A percentile compares a stretch with the other conserved stretches of the same genome.
These are phyloP conservation scores for Papilio dardanus DNA, from an alignment of 1,140 invertebrate species.

Conservation along the genomic window DNA sequence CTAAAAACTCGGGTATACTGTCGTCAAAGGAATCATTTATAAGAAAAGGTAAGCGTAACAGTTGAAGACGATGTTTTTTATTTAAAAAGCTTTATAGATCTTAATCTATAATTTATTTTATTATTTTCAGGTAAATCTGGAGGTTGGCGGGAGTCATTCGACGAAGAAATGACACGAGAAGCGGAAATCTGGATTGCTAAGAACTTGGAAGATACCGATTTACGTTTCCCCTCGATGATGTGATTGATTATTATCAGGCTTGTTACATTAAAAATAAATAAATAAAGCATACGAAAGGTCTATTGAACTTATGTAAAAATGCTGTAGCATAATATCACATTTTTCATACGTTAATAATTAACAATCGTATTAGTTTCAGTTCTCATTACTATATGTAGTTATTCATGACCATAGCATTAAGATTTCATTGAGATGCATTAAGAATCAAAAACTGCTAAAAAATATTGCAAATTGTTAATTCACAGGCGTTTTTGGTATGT, in stretches of 20 bases:
- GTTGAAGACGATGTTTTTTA: conserved; percentile 70
- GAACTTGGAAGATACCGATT: conserved; percentile 83
- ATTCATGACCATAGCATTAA: too few relatives aligned
- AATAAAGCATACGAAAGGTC: too few relatives aligned
- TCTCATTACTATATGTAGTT: too few relatives aligned
- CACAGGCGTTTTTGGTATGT: not conserved
- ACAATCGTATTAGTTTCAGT: too few relatives aligned
- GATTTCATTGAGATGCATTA: too few relatives aligned
- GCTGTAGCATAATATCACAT: too few relatives aligned
- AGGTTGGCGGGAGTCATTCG: conserved; percentile 86
- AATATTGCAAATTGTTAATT: not conserved
- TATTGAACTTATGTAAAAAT: too few relatives aligned
- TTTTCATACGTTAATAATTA: too few relatives aligned
- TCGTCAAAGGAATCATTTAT: conserved; percentile 72
- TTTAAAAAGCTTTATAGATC: not conserved
- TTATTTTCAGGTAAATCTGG: conserved; percentile 82
- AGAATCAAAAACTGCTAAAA: not conserved
- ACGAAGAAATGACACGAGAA: conserved; percentile 81
- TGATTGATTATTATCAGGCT: too few relatives aligned
- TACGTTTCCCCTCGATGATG: conserved; percentile 78
- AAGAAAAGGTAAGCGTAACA: conserved; percentile 28
- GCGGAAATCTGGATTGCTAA: conserved; percentile 86
- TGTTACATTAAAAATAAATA: too few relatives aligned
- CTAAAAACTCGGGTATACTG: conserved; percentile 26
- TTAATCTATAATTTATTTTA: not conserved